These are phyloP conservation scores for Ditylenchus dipsaci DNA, from an alignment of 1,140 invertebrate species.

Conservation along the genomic window DNA sequence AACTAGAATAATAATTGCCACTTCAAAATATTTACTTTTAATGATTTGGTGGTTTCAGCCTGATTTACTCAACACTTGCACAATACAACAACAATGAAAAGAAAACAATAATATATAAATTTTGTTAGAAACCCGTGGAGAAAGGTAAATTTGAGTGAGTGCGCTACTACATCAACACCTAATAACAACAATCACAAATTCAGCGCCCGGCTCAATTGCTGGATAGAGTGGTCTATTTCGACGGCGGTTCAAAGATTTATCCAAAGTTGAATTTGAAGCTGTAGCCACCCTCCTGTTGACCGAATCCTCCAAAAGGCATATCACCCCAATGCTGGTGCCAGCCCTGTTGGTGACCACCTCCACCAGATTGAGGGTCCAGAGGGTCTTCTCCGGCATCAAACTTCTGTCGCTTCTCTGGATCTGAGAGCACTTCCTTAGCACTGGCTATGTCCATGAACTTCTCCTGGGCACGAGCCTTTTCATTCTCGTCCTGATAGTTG, in stretches of 20 bases:
- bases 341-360: conserved; percentile 65
- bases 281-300: conserved; percentile 66
- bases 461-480: conserved; percentile 88
- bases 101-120: not conserved
- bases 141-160: too few species aligned
- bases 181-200: too few species aligned
- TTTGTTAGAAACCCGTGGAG: not conserved
- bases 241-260: conserved; percentile 4
- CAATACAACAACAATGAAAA: not conserved
- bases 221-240: not conserved
- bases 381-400: conserved; percentile 95
- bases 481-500: conserved; percentile 77
- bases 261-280: conserved; percentile 78
- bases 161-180: too few species aligned
- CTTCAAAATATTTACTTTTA: too few species aligned
- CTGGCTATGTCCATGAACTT: conserved; percentile 98
- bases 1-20: too few species aligned
- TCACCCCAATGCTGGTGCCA: conserved; percentile 59
- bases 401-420: conserved; percentile 67
- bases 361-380: conserved; percentile 80
- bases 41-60: too few species aligned
- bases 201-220: too few species aligned
- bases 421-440: conserved; percentile 87
- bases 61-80: too few species aligned
- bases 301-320: conserved; percentile 49